These are phyloP conservation scores for Lophotriccus pileatus DNA, from an alignment of 2,797 vertebrate species.

Conservation along the genomic window DNA sequence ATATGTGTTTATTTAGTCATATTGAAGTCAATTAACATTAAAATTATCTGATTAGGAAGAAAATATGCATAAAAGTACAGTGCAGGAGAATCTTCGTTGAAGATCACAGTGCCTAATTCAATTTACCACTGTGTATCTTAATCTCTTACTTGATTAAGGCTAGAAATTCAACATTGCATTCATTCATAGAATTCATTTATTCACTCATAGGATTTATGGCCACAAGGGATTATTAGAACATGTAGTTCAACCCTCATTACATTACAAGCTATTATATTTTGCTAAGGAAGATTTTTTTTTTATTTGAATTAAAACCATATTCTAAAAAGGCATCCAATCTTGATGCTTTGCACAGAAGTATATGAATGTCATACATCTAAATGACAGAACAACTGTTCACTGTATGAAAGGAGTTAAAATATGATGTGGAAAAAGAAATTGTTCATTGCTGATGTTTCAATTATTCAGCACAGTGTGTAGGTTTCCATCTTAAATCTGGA, in stretches of 20 bases:
- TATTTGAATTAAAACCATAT: not conserved
- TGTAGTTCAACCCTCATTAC: not conserved
- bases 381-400: not conserved
- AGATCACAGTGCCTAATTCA: not conserved
- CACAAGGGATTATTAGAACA: not conserved
- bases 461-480: not conserved
- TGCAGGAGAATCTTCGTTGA: not conserved
- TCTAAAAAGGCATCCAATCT: not conserved
- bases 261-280: not conserved
- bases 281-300: not conserved
- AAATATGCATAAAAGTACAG: not conserved
- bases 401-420: conserved; percentile 18
- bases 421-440: not conserved
- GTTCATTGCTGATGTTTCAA: conserved; percentile 13
- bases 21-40: not conserved
- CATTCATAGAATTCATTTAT: not conserved
- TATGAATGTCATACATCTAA: not conserved
- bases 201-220: not conserved
- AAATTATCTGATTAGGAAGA: not conserved
- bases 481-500: conserved; percentile 4
- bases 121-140: not conserved
- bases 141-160: not conserved
- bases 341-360: not conserved
- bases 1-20: not conserved
- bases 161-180: not conserved